Evolutionary conservation across 2,888 invertebrate genomes (phyloP), one percentile per base, ranked within the genome.

Genomic region (Cheilosia vulpina): DNA sequence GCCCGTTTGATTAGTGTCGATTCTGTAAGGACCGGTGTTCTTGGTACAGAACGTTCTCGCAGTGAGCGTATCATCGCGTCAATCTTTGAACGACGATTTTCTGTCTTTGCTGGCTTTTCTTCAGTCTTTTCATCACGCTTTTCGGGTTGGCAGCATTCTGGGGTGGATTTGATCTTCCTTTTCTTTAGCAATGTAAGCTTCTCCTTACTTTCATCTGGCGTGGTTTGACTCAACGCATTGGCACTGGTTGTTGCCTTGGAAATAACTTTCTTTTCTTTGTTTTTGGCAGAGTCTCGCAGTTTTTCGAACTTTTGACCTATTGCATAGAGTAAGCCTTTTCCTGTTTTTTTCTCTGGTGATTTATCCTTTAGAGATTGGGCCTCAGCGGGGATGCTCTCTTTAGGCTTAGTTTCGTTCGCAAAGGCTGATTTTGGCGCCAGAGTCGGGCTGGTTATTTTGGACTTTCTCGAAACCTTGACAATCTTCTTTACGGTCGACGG

Each of bases 281-380:
- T 93, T 63, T 94, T 93, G 1, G 94, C 91, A 21, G 92, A 92
- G 79, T 92, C 93, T 2, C 94, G 93, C 45, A 96, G 93, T 90
- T 95, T 96, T 91, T 96, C 96, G 89, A 96, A 93, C 90, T 95
- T 96, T 89, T 96, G 96, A 55, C 97, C 96, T 88, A 97, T 94
- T 0, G 95, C 95, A 89, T 96, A 96, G 50, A 97, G 92, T 88
- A 97, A 93, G 82, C 93, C 94, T 88, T 93, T 92, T 87, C 93
- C 93, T 1, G 94, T 93, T 91, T 95, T 95, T 91, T 95, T 95
- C 89, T 94, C 95, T 7, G 93, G 91, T 0, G 92, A 91, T 72
- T 91, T 93, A 89, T 88, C 90, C 87, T 91, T 93, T 88, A 85
- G 85, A 19, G 87, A 87, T 7, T 47, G 24, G 52, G 79, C 88